Percentiles rank a stretch among this genome's conserved stretches.
phyloP scores from a whole-genome alignment of 2,888 invertebrate species.

The Pristionchus arcanus region DNA sequence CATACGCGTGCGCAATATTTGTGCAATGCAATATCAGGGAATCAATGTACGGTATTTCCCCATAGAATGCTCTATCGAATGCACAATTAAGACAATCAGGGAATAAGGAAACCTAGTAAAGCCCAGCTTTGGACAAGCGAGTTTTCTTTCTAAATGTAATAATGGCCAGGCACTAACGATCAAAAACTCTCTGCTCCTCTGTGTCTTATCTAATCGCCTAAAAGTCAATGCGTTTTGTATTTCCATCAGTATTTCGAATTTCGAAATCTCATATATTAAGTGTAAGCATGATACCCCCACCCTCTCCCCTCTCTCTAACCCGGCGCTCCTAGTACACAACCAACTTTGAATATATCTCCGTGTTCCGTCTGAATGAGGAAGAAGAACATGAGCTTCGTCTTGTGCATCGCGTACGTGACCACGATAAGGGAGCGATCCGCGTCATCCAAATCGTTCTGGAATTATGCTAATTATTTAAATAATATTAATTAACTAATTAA shows the following conservation, averaged over 20 bases:
- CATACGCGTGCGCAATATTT: too few species aligned
- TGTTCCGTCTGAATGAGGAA: constrained; percentile 99
- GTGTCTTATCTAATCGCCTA: too few species aligned
- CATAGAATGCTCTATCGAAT: too few species aligned
- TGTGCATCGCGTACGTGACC: constrained; percentile 98
- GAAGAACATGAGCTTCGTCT: constrained; percentile 99
- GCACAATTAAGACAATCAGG: neutral
- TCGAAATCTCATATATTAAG: too few species aligned
- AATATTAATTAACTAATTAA: neutral
- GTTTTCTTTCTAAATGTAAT: too few species aligned
- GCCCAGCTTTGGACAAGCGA: neutral
- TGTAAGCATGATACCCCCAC: too few species aligned
- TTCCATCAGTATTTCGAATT: too few species aligned
- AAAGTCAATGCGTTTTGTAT: too few species aligned
- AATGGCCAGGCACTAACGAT: neutral
- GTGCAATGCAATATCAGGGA: too few species aligned
- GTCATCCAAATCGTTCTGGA: constrained; percentile 96
- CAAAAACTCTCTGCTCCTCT: neutral
- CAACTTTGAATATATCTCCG: constrained; percentile 96
- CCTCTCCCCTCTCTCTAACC: too few species aligned
- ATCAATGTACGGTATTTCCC: too few species aligned
- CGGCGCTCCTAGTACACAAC: too few species aligned
- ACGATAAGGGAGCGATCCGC: constrained; percentile 99
- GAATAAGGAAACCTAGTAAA: neutral
- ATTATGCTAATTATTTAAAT: neutral